A percentile compares a stretch with the other conserved stretches of the same genome.
phyloP scores from a whole-genome alignment of 1,140 invertebrate genomes.

The Drosophila yakuba region DNA sequence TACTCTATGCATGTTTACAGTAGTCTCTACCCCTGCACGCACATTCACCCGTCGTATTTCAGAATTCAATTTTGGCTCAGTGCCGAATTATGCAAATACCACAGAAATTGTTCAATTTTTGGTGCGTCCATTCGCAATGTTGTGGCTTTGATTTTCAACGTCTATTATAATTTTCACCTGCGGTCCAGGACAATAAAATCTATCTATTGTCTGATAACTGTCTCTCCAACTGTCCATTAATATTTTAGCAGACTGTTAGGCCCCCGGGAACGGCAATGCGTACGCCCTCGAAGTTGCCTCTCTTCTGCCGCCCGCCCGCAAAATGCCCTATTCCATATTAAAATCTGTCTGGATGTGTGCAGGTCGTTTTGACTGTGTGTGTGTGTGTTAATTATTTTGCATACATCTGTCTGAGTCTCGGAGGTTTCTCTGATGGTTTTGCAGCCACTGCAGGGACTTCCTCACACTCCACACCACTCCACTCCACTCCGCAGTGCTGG shows the following conservation, averaged over 20 bases:
- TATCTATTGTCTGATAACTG: not conserved
- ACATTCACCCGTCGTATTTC: too few species aligned
- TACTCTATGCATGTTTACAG: too few species aligned
- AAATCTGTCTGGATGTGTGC: not conserved
- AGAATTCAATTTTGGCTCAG: too few species aligned
- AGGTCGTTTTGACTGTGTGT: too few species aligned
- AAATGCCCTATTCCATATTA: not conserved
- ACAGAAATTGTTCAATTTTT: too few species aligned
- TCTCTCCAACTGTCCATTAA: not conserved
- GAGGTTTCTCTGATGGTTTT: constrained; percentile 12
- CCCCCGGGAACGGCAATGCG: not conserved
- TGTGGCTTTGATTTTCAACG: too few species aligned
- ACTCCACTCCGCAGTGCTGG: not conserved
- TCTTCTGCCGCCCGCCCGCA: not conserved
- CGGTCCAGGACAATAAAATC: not conserved
- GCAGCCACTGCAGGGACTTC: not conserved
- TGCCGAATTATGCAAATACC: too few species aligned
- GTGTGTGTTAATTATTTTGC: constrained; percentile 68
- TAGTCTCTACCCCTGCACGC: too few species aligned
- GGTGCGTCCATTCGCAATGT: too few species aligned
- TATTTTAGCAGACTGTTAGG: not conserved
- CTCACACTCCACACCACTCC: too few species aligned
- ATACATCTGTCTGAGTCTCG: constrained; percentile 54
- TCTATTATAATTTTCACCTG: not conserved
- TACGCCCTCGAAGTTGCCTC: not conserved